A percentile compares a stretch with the other conserved stretches of the same genome.
phyloP scores from a whole-genome alignment of 2,797 vertebrate species.

The Lates japonicus region DNA sequence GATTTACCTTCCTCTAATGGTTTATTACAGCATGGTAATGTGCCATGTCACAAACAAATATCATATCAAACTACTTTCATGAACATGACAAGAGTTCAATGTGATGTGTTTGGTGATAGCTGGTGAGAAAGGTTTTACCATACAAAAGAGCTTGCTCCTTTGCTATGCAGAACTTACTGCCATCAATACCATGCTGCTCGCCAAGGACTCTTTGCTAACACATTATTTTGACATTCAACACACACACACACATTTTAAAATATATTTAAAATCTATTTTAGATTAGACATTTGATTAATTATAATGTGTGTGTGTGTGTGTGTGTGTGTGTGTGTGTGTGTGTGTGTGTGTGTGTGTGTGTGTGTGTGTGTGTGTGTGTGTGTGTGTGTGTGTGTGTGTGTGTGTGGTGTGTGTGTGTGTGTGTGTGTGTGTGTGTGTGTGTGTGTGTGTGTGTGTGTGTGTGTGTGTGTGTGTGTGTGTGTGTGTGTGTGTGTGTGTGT shows the following conservation, averaged over 20 bases:
- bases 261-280: background rate
- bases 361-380: too few relatives aligned
- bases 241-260: background rate
- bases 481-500: too few relatives aligned
- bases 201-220: background rate
- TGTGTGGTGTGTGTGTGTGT: too few relatives aligned
- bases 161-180: background rate
- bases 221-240: background rate
- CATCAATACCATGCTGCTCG: too few relatives aligned
- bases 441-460: too few relatives aligned
- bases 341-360: too few relatives aligned
- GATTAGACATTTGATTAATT: constrained; percentile 37
- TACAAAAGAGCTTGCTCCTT: background rate
- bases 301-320: too few relatives aligned
- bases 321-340: too few relatives aligned
- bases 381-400: too few relatives aligned
- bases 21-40: background rate
- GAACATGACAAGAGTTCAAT: background rate
- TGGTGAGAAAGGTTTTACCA: background rate
- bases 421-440: too few relatives aligned
- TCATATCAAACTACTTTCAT: background rate
- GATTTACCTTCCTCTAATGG: too few relatives aligned
- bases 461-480: too few relatives aligned
- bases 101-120: background rate
- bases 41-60: background rate